Percentiles rank a stretch among this genome's conserved stretches.
phyloP scores from a whole-genome alignment of 2,888 invertebrate species.

The Hartigia nigra region DNA sequence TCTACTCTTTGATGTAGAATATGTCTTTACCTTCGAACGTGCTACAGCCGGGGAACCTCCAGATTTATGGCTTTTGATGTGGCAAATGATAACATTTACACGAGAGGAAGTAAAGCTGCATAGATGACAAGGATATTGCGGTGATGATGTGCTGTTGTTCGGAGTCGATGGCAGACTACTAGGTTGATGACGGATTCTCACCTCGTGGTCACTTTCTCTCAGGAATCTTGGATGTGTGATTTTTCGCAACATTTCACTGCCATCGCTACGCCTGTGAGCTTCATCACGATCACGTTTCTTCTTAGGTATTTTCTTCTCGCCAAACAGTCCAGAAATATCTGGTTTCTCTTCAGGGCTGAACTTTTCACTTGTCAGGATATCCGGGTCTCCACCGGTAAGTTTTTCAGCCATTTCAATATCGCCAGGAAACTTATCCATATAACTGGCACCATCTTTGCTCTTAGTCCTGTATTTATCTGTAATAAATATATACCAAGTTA shows the following conservation, averaged over 20 bases:
- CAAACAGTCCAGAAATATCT: slow-evolving; percentile 69
- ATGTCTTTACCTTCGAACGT: slow-evolving; percentile 45
- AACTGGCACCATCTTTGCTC: slow-evolving; percentile 68
- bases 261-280: slow-evolving; percentile 38
- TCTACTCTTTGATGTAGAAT: slow-evolving; percentile 41
- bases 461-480: slow-evolving; percentile 74
- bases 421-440: slow-evolving; percentile 83
- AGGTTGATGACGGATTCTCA: slow-evolving; percentile 73
- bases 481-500: slow-evolving; percentile 36
- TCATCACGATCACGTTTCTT: slow-evolving; percentile 56
- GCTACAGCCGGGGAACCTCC: slow-evolving; percentile 54
- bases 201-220: slow-evolving; percentile 70
- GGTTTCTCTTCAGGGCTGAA: slow-evolving; percentile 69
- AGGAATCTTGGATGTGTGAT: slow-evolving; percentile 69
- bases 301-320: slow-evolving; percentile 66
- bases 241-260: slow-evolving; percentile 45
- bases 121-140: slow-evolving; percentile 71
- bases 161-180: slow-evolving; percentile 49
- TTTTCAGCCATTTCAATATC: slow-evolving; percentile 82
- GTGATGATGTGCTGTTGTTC: slow-evolving; percentile 40
- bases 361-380: slow-evolving; percentile 74
- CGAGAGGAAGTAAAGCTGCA: slow-evolving; percentile 76
- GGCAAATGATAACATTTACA: slow-evolving; percentile 79
- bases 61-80: slow-evolving; percentile 77
- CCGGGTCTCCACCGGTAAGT: slow-evolving; percentile 76